Evolutionary conservation across 2,888 invertebrate species (phyloP).

Genomic region (Oxytorus armatus): DNA sequence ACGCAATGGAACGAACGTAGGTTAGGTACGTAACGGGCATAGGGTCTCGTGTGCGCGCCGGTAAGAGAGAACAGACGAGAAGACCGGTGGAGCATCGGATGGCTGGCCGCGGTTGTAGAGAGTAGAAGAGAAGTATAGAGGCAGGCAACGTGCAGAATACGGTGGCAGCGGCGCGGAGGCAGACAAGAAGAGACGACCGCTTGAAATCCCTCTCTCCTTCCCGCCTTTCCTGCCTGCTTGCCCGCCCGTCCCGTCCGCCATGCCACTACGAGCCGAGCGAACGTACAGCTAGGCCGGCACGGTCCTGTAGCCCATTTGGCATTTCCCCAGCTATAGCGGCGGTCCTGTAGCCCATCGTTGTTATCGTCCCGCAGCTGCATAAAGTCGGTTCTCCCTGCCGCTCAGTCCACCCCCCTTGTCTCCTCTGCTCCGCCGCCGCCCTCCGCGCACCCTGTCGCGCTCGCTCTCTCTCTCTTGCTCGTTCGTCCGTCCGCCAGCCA

Average conservation of each 20-base stretch:
- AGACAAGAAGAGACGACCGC: slow-evolving; percentile 82
- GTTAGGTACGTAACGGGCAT: slow-evolving; percentile 71
- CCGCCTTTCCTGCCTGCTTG: slow-evolving; percentile 78
- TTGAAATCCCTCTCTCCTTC: slow-evolving; percentile 82
- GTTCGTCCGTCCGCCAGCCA: slow-evolving; percentile 67
- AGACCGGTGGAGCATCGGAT: slow-evolving; percentile 67
- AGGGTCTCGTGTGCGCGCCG: slow-evolving; percentile 67
- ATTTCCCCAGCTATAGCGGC: slow-evolving; percentile 84
- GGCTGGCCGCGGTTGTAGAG: slow-evolving; percentile 62
- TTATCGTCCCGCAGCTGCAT: slow-evolving; percentile 86
- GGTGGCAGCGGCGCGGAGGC: slow-evolving; percentile 75
- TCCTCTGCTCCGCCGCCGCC: slow-evolving; percentile 62
- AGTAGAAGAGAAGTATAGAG: slow-evolving; percentile 62
- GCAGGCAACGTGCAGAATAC: slow-evolving; percentile 65
- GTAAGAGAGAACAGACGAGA: slow-evolving; percentile 69
- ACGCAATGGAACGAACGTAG: slow-evolving; percentile 63
- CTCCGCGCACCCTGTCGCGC: slow-evolving; percentile 48
- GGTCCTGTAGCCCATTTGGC: slow-evolving; percentile 85
- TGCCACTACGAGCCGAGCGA: slow-evolving; percentile 82
- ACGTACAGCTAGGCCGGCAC: slow-evolving; percentile 83
- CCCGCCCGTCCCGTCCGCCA: slow-evolving; percentile 82
- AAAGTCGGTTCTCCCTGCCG: slow-evolving; percentile 83
- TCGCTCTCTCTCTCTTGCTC: slow-evolving; percentile 64
- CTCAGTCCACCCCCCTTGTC: slow-evolving; percentile 69
- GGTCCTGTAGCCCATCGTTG: slow-evolving; percentile 85